These are phyloP conservation scores for Hyaena hyaena DNA, from an alignment of 2,113 vertebrate species.

Conservation along the genomic window DNA sequence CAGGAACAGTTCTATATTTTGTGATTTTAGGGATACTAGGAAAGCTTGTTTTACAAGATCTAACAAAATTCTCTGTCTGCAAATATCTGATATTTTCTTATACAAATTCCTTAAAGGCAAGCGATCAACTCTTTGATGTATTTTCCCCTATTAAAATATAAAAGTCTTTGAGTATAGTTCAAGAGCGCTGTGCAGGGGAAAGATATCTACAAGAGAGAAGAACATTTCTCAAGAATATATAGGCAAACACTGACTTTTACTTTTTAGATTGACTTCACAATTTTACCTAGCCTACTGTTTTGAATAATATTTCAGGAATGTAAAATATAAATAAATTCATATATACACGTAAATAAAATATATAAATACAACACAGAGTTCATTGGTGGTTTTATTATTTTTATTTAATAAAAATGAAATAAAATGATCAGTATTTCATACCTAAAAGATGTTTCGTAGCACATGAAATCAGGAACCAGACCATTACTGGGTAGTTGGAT, in stretches of 20 bases:
- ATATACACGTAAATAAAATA: constrained; percentile 1
- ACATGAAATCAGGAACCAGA: not conserved
- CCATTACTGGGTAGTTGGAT: not conserved
- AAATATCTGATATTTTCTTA: not conserved
- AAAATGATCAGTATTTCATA: not conserved
- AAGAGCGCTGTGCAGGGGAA: not conserved
- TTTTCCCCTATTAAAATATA: constrained; percentile 6
- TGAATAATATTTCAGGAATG: not conserved
- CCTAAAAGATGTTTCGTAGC: not conserved
- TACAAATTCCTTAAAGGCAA: not conserved
- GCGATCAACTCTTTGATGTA: not conserved
- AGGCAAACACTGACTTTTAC: not conserved
- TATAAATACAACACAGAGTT: not conserved
- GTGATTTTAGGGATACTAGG: not conserved
- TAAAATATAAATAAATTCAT: not conserved
- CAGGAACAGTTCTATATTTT: not conserved
- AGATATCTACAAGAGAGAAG: not conserved
- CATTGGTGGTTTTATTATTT: constrained; percentile 15
- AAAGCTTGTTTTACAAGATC: not conserved
- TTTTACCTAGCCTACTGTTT: not conserved
- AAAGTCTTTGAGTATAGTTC: not conserved
- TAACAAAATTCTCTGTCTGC: not conserved
- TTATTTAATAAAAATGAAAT: constrained; percentile 15
- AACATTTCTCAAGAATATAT: not conserved
- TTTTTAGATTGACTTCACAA: not conserved